Percentiles rank a stretch among this genome's conserved stretches.
phyloP scores from a whole-genome alignment of 2,888 invertebrate genomes.

The Trachelus troglodyta region DNA sequence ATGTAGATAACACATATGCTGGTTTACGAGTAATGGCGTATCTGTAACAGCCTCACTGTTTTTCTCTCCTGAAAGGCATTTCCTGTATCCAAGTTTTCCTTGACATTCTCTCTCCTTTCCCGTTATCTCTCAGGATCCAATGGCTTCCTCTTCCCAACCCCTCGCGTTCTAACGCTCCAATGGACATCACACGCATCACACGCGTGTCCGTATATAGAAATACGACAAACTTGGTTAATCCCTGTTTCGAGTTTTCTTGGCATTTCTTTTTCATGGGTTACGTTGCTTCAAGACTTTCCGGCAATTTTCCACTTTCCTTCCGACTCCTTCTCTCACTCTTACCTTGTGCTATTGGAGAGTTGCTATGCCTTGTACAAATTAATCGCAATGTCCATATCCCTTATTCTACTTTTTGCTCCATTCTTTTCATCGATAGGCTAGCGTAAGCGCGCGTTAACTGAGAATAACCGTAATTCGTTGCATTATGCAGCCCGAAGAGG shows the following conservation, averaged over 20 bases:
- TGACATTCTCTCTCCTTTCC: background rate
- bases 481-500: slow-evolving; percentile 3
- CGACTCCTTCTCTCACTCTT: background rate
- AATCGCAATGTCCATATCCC: background rate
- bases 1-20: background rate
- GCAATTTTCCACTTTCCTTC: background rate
- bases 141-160: background rate
- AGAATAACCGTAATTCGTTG: background rate
- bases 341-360: background rate
- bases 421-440: background rate
- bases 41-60: background rate
- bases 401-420: background rate
- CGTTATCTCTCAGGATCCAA: background rate
- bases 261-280: background rate
- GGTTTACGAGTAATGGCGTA: background rate
- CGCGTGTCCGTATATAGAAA: background rate
- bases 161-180: background rate
- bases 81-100: background rate
- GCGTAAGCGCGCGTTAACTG: background rate
- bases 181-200: background rate
- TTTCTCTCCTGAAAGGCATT: background rate
- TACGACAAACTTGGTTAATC: background rate
- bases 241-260: background rate
- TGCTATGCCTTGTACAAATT: background rate
- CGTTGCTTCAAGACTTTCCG: background rate